Evolutionary conservation across 2,797 vertebrate genomes (phyloP), one percentile per base, ranked within the genome.

Genomic region (Delichon dasypus): DNA sequence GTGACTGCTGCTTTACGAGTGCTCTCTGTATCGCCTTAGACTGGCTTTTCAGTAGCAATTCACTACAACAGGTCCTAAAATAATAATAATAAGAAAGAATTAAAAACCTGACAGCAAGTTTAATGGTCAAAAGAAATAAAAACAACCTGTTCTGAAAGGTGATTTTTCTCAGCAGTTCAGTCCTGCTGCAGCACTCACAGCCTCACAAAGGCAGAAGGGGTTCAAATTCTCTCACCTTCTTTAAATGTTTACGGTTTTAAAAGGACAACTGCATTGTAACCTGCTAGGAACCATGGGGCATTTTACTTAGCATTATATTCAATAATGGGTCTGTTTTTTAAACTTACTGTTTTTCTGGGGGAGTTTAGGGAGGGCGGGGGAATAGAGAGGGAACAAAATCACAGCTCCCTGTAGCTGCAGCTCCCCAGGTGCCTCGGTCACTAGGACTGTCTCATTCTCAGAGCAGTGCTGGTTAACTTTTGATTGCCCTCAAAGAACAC

Each of bases 1-100:
- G 97, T 98, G 98, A 97, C 97, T 97, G 97, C 97, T 98, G 97
- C 97, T 97, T 98, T 98, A 97, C 94, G 97, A 98, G 98, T 97
- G 97, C 97, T 98, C 97, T 97, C 97, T 96, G 90, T 93, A 97
- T 97, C 66, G 91, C 97, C 97, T 97, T 83, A 97, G 95, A 96
- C 89, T 94, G 97, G 97, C 97, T 97, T 98, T 94, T 98, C 98
- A 98, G 98, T 98, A 98, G 98, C 97, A 98, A 98, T 97, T 98
- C 97, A 98, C 96, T 98, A 98, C 97, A 97, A 98, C 97, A 97
- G 97, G 97, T 97, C 97, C 98, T 98, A 98, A 98, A 98, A 98
- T 96, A 97, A 97, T 91, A 98, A 61, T 55, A 58, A 97, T 97
- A 97, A 97, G 96, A 96, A 96, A 97, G 97, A 97, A 97, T 97